These are phyloP conservation scores for Anolis apletophallus DNA, from an alignment of 2,797 vertebrate species.

Conservation along the genomic window DNA sequence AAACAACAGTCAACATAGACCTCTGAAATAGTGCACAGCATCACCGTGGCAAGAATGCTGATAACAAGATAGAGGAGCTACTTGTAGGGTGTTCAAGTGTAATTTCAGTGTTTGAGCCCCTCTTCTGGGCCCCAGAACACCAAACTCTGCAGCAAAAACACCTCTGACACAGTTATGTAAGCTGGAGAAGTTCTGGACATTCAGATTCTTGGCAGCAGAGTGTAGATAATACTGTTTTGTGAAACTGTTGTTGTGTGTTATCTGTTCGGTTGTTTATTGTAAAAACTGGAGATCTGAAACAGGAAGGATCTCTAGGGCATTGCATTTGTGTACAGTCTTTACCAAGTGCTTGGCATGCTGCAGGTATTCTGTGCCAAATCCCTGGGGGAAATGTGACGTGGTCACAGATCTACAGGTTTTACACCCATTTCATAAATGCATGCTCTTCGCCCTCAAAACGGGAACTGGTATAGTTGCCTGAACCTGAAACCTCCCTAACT, in stretches of 20 bases:
- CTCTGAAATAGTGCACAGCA: not conserved
- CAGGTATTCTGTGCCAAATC: not conserved
- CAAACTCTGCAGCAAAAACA: not conserved
- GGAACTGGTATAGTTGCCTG: conserved; percentile 4
- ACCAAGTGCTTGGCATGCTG: not conserved
- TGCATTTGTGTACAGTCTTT: conserved; percentile 2
- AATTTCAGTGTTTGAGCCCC: not conserved
- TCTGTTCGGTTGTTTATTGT: not conserved
- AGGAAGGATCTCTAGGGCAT: not conserved
- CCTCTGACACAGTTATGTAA: not conserved
- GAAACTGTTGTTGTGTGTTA: not conserved
- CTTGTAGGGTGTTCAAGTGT: not conserved
- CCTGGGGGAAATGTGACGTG: not conserved
- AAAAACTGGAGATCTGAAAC: not conserved
- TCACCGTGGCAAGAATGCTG: not conserved
- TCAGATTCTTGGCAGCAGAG: not conserved
- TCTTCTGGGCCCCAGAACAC: not conserved
- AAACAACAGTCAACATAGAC: not conserved
- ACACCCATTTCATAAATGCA: not conserved
- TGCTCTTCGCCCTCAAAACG: not conserved
- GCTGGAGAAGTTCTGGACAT: not conserved
- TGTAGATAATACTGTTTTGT: not conserved
- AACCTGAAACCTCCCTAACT: not conserved
- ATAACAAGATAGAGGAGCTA: not conserved
- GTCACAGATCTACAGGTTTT: not conserved